Conservation (phyloP, 2,797 vertebrate genomes). For the Astyanax mexicanus region DNA sequence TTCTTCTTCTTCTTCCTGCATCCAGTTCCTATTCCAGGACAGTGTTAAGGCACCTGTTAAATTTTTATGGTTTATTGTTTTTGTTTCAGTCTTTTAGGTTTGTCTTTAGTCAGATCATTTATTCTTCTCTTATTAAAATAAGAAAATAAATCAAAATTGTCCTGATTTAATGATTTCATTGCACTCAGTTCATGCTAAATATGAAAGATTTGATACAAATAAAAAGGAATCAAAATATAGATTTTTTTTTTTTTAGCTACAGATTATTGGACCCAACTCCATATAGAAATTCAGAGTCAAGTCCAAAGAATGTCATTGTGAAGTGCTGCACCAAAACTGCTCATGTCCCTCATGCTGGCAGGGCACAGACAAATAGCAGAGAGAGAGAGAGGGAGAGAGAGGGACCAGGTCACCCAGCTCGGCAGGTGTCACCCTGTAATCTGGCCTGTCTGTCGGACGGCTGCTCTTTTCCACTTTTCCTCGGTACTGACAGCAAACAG, state of each 20-base stretch:
- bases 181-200: no score
- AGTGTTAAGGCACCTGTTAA: no score
- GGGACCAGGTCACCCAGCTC: constrained; percentile 12
- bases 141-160: no score
- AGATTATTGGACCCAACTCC: no score
- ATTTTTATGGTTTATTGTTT: no score
- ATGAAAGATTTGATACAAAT: neutral
- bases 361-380: neutral
- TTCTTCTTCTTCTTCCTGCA: no score
- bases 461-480: neutral
- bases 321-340: neutral
- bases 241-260: no score
- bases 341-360: neutral
- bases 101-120: no score
- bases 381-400: constrained; percentile 7
- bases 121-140: no score
- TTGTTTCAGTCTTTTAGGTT: no score
- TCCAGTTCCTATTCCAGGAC: no score
- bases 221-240: neutral
- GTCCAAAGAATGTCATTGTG: neutral
- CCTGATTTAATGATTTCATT: no score
- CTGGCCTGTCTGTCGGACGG: constrained; percentile 31
- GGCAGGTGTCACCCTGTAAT: constrained; percentile 32
- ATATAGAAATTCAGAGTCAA: neutral
- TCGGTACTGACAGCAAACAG: constrained; percentile 5